These are phyloP conservation scores for Neuroscelio doddi DNA, from an alignment of 2,888 invertebrate genomes.

Conservation along the genomic window DNA sequence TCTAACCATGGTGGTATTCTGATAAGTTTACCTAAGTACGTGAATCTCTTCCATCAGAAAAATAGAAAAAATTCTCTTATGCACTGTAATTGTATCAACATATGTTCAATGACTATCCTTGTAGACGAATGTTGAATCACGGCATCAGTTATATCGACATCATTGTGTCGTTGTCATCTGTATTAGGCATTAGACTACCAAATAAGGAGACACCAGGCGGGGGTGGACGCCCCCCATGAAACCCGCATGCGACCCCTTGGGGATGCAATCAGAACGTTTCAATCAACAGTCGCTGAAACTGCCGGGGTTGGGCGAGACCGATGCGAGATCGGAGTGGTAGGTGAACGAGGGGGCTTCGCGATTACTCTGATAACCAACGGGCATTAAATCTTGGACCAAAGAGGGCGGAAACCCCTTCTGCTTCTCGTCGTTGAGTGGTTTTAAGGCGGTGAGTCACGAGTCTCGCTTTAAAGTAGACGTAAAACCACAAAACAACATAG, in stretches of 20 bases:
- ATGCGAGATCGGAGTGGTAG: slow-evolving; percentile 31
- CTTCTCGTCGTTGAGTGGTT: slow-evolving; percentile 52
- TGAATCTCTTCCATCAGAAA: too few relatives aligned
- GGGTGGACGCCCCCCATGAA: slow-evolving; percentile 54
- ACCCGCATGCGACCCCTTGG: slow-evolving; percentile 66
- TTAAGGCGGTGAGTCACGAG: slow-evolving; percentile 62
- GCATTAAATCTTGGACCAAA: slow-evolving; percentile 67
- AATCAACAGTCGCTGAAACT: slow-evolving; percentile 68
- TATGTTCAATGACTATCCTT: background rate
- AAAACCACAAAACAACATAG: slow-evolving; percentile 38
- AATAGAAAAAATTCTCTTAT: too few relatives aligned
- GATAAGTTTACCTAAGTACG: too few relatives aligned
- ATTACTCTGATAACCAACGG: slow-evolving; percentile 69
- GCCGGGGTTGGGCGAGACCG: slow-evolving; percentile 44
- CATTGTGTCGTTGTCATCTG: slow-evolving; percentile 50
- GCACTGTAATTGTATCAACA: background rate
- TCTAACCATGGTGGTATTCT: too few relatives aligned
- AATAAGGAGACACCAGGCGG: slow-evolving; percentile 67
- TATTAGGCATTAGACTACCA: slow-evolving; percentile 71
- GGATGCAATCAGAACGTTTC: slow-evolving; percentile 72
- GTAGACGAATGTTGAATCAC: slow-evolving; percentile 1
- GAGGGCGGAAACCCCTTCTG: slow-evolving; percentile 63
- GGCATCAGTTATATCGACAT: slow-evolving; percentile 7
- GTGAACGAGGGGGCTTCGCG: slow-evolving; percentile 55
- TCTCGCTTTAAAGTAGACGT: slow-evolving; percentile 55